Evolutionary conservation across 2,113 vertebrate genomes (phyloP).

Genomic region (Pampusana beccarii): DNA sequence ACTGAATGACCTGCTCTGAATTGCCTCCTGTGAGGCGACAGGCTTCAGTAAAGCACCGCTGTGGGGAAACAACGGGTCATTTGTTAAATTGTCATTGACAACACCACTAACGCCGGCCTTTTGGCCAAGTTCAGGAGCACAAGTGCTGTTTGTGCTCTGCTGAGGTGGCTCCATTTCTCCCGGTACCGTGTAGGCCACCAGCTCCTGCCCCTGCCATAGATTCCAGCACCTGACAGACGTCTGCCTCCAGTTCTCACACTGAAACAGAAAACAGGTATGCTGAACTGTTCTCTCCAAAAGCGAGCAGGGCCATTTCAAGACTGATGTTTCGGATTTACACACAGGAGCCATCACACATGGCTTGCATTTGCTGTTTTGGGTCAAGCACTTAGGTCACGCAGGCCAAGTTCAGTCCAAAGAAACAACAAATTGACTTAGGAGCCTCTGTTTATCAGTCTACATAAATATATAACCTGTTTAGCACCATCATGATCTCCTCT

Average conservation of each 20-base stretch:
- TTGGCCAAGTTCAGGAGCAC: not conserved
- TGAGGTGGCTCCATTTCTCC: not conserved
- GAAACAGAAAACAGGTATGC: not conserved
- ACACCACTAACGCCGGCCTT: not conserved
- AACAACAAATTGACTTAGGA: not conserved
- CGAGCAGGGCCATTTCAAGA: not conserved
- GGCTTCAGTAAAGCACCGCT: not conserved
- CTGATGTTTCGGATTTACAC: not conserved
- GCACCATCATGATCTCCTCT: not conserved
- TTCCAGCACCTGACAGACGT: not conserved
- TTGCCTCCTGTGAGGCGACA: rapidly evolving
- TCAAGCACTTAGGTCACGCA: rapidly evolving
- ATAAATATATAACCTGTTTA: conserved; percentile 26
- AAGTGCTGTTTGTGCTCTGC: not conserved
- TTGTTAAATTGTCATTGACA: not conserved
- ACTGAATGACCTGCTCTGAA: not conserved
- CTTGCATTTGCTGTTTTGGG: not conserved
- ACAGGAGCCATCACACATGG: not conserved
- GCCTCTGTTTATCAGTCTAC: not conserved
- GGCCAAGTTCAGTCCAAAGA: not conserved
- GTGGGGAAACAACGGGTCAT: not conserved
- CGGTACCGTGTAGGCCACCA: not conserved
- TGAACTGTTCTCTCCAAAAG: not conserved
- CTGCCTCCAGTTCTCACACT: not conserved
- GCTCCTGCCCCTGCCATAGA: not conserved